Base-by-base conservation (phyloP, 2,113 vertebrate genomes). In the Nycticebus coucang region DNA sequence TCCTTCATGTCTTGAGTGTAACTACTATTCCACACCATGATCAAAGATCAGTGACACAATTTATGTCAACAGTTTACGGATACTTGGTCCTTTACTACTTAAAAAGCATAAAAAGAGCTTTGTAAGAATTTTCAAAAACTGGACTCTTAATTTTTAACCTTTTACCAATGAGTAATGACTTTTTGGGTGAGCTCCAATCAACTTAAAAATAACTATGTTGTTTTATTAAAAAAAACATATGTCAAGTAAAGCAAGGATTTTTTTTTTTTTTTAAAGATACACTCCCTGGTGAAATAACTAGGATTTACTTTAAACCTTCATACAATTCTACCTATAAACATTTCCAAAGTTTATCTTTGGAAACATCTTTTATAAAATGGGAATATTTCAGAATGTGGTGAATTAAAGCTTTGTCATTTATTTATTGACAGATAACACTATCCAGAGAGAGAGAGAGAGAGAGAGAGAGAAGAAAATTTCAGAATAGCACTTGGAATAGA, bases 91-190 rank as follows among this genome's bases (percentile, higher is more conserved):
- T 98, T 94, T 93, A 78, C 91, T 97, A 66, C 75, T 93, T 96
- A 68, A 82, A 45, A 92, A 80, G 64, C 87, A 98, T 92, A 97
- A 97, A 97, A 97, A 93, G 96, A 95, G 22, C 83, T 97, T 97
- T 98, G 95, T 98, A 69, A 95, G 87, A 96, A 94, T 86, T 97
- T 89, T 97, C 78, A 96, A 83, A 81, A 91, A 95, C 57, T 82
- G 84, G 91, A 97, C 95, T 94, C 86, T 97, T 95, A 95, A 97
- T 96, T 97, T 98, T 98, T 98, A 97, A 97, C 81, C 77, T 98
- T 94, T 97, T 66, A 95, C 60, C 30, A 96, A 79, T 30, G 96
- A 92, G 97, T 91, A 79, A 96, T 94, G 85, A 89, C 50, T 97
- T 98, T 95, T 87, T 97, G 97, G 93, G 96, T 97, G 82, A 30